phyloP scores from a whole-genome alignment of 2,113 vertebrate species.

The Anguilla japonica region DNA sequence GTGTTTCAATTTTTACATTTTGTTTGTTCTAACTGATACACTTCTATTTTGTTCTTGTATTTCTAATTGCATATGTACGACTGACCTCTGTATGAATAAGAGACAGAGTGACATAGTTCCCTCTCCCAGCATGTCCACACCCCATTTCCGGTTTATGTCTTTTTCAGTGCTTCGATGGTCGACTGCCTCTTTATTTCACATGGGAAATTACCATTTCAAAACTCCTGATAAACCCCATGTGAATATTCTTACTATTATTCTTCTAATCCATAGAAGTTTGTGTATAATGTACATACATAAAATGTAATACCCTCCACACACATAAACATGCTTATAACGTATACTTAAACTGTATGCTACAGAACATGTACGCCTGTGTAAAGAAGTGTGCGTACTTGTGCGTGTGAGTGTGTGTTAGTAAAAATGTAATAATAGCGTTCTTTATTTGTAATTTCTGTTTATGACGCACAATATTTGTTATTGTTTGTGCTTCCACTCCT shows the following conservation, averaged over 20 bases:
- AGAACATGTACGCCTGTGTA: background rate
- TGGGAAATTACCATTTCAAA: background rate
- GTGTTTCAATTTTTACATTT: background rate
- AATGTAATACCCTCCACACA: background rate
- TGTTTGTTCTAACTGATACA: no score
- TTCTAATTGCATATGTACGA: background rate
- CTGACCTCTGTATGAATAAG: background rate
- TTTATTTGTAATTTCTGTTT: background rate
- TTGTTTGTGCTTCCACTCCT: background rate
- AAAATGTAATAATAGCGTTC: background rate
- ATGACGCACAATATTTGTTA: background rate
- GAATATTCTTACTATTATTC: background rate
- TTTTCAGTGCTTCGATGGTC: background rate
- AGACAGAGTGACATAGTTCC: slow-evolving; percentile 19
- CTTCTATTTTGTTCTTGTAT: background rate
- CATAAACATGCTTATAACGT: background rate
- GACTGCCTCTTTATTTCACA: background rate
- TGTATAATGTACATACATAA: background rate
- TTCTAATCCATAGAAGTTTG: no score
- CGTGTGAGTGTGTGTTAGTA: background rate
- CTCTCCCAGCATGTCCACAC: slow-evolving; percentile 26
- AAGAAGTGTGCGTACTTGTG: background rate
- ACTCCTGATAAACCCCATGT: background rate
- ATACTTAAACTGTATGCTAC: background rate
- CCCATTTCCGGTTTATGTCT: slow-evolving; percentile 9